Evolutionary conservation across 2,113 vertebrate genomes (phyloP).

Genomic region (Scatophagus argus): DNA sequence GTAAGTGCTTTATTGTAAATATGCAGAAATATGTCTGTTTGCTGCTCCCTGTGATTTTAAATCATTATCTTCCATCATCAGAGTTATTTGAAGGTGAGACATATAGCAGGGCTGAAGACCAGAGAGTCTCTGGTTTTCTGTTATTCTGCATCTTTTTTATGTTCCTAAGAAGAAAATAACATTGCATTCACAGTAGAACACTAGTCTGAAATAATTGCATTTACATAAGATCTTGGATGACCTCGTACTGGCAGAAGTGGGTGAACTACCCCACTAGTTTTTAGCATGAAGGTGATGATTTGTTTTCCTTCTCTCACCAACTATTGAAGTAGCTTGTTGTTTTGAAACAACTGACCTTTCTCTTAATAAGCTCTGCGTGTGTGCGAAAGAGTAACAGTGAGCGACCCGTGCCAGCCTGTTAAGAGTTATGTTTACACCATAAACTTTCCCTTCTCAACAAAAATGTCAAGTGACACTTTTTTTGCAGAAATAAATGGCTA

Average conservation of each 20-base stretch:
- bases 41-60: neutral
- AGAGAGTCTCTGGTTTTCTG: neutral
- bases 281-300: conserved; percentile 45
- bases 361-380: neutral
- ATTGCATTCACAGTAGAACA: neutral
- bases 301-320: conserved; percentile 39
- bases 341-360: conserved; percentile 42
- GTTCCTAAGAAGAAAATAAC: neutral
- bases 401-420: neutral
- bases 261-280: conserved; percentile 31
- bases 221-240: conserved; percentile 23
- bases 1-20: neutral
- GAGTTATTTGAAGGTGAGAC: neutral
- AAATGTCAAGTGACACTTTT: conserved; percentile 26
- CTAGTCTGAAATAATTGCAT: neutral
- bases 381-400: neutral
- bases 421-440: conserved; percentile 15
- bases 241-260: conserved; percentile 9
- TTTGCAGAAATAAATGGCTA: too few species aligned
- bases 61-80: neutral
- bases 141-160: conserved; percentile 17
- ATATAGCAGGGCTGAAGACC: neutral
- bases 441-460: neutral
- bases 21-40: neutral
- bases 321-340: conserved; percentile 51